Base-by-base conservation (phyloP, 2,797 vertebrate genomes). In the Eulemur mongoz region DNA sequence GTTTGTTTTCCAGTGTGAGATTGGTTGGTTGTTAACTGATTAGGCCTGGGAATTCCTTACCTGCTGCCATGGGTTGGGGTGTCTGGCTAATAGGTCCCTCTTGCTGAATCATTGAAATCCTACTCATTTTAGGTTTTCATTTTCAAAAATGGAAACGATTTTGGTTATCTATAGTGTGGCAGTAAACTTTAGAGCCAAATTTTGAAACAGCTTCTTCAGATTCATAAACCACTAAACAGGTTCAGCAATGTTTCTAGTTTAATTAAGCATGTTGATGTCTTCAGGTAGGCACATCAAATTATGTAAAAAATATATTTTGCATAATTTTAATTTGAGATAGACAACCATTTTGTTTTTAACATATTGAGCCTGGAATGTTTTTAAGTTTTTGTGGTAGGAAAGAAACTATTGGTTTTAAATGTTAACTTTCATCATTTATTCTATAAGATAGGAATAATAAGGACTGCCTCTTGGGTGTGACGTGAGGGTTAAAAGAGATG, bases 1-100 rank as follows among this genome's bases (percentile, higher is more conserved):
- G 88, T 93, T 89, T 94, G 82, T 85, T 96, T 95, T 78, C 59
- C 54, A 14, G n/a, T 85, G 88, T 96, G n/a, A 43, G 76, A 80
- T n/a, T 54, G 69, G 82, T 78, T 86, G 88, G 27, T 90, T 54
- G 57, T 75, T 95, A 93, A 89, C 90, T 38, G 54, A 65, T 81
- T 14, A 23, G 57, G 63, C 32, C 32, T 32, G 67, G 57, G 65
- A 92, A 93, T 96, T 95, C 72, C 84, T 95, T 30, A 57, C 88
- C 63, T 95, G 50, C 57, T 35, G 5, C 65, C 65, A 25, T 45
- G 25, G 67, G 89, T 32, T 65, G 57, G 30, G 61, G n/a, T 78
- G 70, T 63, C 73, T 89, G 57, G n/a, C 86, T 48, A 43, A 25
- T 61, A 54, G 43, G 7, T 67, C 20, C 32, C 79, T 78, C 52